Evolutionary conservation across 1,140 invertebrate species (phyloP).

Genomic region (Gerris buenoi): DNA sequence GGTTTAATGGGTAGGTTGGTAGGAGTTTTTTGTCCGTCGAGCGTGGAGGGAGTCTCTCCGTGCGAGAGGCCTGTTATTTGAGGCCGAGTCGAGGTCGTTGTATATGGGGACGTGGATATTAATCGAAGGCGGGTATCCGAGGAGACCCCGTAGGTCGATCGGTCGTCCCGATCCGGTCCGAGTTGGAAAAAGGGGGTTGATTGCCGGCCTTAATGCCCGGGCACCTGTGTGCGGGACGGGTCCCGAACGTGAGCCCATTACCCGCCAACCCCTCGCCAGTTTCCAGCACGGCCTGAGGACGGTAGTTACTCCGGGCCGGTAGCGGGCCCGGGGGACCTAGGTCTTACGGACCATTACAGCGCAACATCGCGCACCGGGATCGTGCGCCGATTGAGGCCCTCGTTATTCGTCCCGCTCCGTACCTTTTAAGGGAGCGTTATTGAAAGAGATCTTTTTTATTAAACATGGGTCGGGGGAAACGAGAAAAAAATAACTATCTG

Average conservation of each 20-base stretch:
- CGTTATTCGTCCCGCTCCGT: neutral
- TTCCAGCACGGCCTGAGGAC: neutral
- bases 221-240: too few species aligned
- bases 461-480: neutral
- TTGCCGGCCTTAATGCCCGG: neutral
- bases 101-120: neutral
- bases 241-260: neutral
- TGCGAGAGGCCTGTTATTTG: neutral
- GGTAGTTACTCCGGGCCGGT: neutral
- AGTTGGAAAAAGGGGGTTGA: neutral
- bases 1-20: neutral
- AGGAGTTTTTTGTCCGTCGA: neutral
- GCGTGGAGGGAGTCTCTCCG: too few species aligned
- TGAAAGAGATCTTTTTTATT: neutral
- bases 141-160: neutral
- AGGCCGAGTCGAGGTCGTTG: neutral
- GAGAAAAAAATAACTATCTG: neutral
- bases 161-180: neutral
- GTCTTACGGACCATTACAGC: neutral
- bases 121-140: neutral
- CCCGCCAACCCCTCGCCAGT: neutral
- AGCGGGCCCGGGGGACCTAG: neutral
- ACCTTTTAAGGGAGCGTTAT: neutral
- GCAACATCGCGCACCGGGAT: neutral
- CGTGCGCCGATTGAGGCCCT: too few species aligned